Percentiles rank a stretch among this genome's conserved stretches.
phyloP scores from a whole-genome alignment of 2,113 vertebrate genomes.

The Camelus bactrianus region DNA sequence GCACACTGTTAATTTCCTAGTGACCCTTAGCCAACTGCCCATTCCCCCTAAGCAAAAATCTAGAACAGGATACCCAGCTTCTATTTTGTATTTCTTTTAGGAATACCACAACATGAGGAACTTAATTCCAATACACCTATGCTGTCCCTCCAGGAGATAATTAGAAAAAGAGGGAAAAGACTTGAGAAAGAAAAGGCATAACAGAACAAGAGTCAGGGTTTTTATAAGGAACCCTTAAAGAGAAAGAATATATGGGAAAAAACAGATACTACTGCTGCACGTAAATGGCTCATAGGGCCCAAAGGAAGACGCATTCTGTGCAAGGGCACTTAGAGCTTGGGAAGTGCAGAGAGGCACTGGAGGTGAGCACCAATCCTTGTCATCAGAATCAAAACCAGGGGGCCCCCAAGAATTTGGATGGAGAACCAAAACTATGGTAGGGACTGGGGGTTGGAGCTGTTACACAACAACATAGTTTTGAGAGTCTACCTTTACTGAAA shows the following conservation, averaged over 20 bases:
- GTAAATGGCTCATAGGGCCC: background rate
- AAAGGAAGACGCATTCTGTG: background rate
- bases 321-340: background rate
- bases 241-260: background rate
- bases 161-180: background rate
- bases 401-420: background rate
- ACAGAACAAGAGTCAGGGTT: background rate
- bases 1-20: background rate
- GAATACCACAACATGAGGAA: background rate
- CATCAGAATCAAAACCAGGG: background rate
- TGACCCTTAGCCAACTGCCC: background rate
- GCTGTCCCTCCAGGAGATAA: background rate
- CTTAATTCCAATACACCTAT: background rate
- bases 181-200: background rate
- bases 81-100: background rate
- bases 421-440: background rate
- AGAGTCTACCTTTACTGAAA: background rate
- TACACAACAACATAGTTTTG: background rate
- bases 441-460: background rate
- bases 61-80: background rate
- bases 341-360: background rate
- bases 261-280: background rate
- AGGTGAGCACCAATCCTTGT: background rate
- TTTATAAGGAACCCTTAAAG: background rate
- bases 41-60: background rate